Conservation (phyloP, 2,888 invertebrate species). For the Diarsia brunnea region DNA sequence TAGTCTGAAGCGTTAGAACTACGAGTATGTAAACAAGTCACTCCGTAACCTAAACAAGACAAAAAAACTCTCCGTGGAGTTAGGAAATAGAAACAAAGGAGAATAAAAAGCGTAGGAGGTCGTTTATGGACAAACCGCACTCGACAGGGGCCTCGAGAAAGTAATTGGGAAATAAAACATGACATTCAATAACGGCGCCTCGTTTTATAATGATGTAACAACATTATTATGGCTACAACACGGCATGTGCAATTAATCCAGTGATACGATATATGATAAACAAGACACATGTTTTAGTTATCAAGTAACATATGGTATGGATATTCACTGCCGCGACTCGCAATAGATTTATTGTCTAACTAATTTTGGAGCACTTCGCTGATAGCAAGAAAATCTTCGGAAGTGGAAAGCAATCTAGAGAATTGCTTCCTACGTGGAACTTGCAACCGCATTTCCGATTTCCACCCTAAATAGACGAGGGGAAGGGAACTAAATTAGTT, state of each 20-base stretch:
- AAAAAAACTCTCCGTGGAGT: conserved; percentile 35
- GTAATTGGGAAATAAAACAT: conserved; percentile 58
- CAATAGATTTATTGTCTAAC: conserved; percentile 47
- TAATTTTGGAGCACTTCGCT: conserved; percentile 45
- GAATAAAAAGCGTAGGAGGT: conserved; percentile 57
- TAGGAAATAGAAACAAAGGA: conserved; percentile 39
- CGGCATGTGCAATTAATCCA: conserved; percentile 61
- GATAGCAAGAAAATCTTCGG: conserved; percentile 50
- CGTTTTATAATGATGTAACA: conserved; percentile 42
- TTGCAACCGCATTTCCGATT: conserved; percentile 58
- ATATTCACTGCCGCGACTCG: conserved; percentile 14
- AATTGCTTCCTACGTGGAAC: conserved; percentile 54
- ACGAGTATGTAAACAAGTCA: conserved; percentile 58
- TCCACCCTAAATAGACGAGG: conserved; percentile 61
- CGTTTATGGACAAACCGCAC: conserved; percentile 46
- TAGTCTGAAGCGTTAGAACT: conserved; percentile 50
- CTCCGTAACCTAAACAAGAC: conserved; percentile 52
- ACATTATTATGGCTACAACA: conserved; percentile 52
- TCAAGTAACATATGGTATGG: conserved; percentile 60
- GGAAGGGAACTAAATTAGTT: conserved; percentile 55
- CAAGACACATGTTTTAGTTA: conserved; percentile 63
- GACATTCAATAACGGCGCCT: conserved; percentile 47
- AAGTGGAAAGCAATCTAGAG: conserved; percentile 54
- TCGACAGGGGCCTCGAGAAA: conserved; percentile 48
- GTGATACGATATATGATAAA: conserved; percentile 55